phyloP scores from a whole-genome alignment of 2,888 invertebrate genomes.

The Scaptomyza flava region DNA sequence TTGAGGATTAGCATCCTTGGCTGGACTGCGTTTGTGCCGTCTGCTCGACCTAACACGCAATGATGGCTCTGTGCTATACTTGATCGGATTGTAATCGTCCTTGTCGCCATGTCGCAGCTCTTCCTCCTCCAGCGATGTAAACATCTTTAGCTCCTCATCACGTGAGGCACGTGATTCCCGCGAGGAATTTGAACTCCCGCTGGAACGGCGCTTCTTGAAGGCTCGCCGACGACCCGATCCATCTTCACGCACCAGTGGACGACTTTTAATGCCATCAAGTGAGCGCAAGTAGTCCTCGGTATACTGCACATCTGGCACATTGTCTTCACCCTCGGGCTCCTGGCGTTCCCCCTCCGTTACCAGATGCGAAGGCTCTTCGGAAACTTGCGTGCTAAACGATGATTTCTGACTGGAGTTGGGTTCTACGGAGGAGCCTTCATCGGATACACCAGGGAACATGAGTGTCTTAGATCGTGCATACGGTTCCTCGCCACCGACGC shows the following conservation, averaged over 20 bases:
- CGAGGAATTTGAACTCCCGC: constrained; percentile 86
- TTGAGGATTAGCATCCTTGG: constrained; percentile 70
- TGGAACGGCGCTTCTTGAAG: constrained; percentile 87
- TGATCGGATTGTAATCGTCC: constrained; percentile 81
- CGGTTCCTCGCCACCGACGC: constrained; percentile 61
- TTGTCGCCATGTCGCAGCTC: constrained; percentile 85
- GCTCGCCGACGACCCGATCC: constrained; percentile 87
- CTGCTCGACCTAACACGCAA: constrained; percentile 79
- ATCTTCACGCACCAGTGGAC: constrained; percentile 87
- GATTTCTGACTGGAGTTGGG: constrained; percentile 78
- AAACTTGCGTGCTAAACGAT: constrained; percentile 80
- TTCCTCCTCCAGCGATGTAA: constrained; percentile 88
- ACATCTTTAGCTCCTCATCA: constrained; percentile 88
- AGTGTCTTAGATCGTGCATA: constrained; percentile 72
- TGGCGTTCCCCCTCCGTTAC: constrained; percentile 86
- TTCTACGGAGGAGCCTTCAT: constrained; percentile 82
- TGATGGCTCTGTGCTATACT: constrained; percentile 81
- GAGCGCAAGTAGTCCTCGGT: constrained; percentile 85
- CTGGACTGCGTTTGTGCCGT: constrained; percentile 83
- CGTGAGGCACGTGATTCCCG: constrained; percentile 87
- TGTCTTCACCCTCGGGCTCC: constrained; percentile 84
- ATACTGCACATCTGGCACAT: constrained; percentile 75
- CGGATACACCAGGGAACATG: constrained; percentile 80
- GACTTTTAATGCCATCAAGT: constrained; percentile 88
- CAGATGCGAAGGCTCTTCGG: constrained; percentile 81